phyloP scores from a whole-genome alignment of 2,888 invertebrate genomes.

The Stramonita haemastoma region DNA sequence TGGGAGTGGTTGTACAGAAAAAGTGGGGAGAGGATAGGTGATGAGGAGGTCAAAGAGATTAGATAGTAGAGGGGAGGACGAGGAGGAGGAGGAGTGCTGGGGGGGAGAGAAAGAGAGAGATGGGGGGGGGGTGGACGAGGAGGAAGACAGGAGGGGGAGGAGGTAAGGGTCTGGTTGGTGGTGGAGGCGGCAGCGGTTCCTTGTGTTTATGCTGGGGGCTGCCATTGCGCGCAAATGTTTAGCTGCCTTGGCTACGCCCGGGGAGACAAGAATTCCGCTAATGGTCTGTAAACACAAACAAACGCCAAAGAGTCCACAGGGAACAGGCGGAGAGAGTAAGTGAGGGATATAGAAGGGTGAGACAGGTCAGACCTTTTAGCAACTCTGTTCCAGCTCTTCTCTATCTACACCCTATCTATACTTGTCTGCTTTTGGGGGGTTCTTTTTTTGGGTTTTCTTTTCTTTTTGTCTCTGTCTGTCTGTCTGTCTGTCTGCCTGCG shows the following conservation, averaged over 20 bases:
- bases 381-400: neutral
- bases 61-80: neutral
- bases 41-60: too few species aligned
- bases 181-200: neutral
- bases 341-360: neutral
- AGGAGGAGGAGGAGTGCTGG: neutral
- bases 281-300: slow-evolving; percentile 44
- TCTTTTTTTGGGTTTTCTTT: neutral
- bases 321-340: neutral
- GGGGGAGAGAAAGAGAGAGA: neutral
- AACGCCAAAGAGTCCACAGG: neutral
- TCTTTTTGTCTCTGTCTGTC: neutral
- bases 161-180: neutral
- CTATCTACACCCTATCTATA: neutral
- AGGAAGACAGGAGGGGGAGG: neutral
- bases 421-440: neutral
- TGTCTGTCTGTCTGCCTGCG: neutral
- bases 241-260: slow-evolving; percentile 23
- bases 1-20: too few species aligned
- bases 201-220: slow-evolving; percentile 41
- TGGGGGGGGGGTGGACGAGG: neutral
- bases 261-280: slow-evolving; percentile 37
- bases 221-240: slow-evolving; percentile 42
- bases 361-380: slow-evolving; percentile 18
- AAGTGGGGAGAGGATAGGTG: too few species aligned